A percentile compares a stretch with the other conserved stretches of the same genome.
phyloP scores from a whole-genome alignment of 2,113 vertebrate species.

The Megaptera novaeangliae region DNA sequence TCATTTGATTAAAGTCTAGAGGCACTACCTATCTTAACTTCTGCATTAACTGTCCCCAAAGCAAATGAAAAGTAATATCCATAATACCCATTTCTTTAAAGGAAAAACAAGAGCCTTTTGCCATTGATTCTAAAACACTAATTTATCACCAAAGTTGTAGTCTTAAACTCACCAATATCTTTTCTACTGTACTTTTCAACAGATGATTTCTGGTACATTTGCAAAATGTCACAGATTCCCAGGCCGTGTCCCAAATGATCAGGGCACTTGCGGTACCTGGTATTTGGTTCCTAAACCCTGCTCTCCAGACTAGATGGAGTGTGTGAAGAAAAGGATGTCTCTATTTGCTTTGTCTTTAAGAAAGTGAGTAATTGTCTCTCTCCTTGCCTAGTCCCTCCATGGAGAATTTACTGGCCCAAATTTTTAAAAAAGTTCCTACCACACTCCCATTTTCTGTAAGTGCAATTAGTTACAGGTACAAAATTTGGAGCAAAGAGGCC shows the following conservation, averaged over 20 bases:
- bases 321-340: background rate
- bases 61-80: background rate
- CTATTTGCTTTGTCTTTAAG: conserved; percentile 62
- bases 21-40: background rate
- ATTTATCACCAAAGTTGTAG: background rate
- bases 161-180: background rate
- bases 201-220: background rate
- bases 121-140: background rate
- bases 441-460: conserved; percentile 67
- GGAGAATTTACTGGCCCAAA: conserved; percentile 74
- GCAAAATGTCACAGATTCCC: background rate
- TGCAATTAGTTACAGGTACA: conserved; percentile 73
- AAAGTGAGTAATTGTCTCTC: conserved; percentile 52
- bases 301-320: background rate
- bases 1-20: background rate
- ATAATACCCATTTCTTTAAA: background rate
- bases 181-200: background rate
- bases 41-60: background rate
- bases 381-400: conserved; percentile 47
- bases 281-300: background rate
- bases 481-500: conserved; percentile 76
- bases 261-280: background rate
- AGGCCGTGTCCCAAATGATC: background rate
- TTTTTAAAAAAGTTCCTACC: conserved; percentile 66
- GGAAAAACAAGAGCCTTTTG: background rate